Conservation (phyloP, 64 coral and sea anemone genomes). For the Acropora yongei region DNA sequence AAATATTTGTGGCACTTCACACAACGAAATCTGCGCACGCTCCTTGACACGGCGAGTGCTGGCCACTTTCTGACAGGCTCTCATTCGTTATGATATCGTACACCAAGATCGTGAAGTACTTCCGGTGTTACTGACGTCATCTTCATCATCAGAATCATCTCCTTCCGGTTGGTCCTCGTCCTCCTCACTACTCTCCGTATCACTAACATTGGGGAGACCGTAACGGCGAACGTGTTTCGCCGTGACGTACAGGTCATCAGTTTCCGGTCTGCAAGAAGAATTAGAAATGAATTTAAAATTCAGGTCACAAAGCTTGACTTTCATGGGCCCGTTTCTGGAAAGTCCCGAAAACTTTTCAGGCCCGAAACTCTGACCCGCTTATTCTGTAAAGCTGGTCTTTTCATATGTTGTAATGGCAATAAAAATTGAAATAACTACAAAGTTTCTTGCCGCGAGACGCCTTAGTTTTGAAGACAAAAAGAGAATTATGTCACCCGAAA, state of each 20-base stretch:
- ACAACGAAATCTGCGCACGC: not conserved
- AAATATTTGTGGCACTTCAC: too few relatives aligned
- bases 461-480: too few relatives aligned
- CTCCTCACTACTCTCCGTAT: conserved; percentile 93
- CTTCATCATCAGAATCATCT: conserved; percentile 77
- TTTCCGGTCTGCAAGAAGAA: conserved; percentile 69
- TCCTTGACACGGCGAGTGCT: not conserved
- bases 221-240: conserved; percentile 89
- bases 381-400: too few relatives aligned
- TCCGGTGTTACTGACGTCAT: conserved; percentile 59
- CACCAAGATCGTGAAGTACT: conserved; percentile 80
- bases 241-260: conserved; percentile 80
- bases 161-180: conserved; percentile 59
- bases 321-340: too few relatives aligned
- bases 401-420: too few relatives aligned
- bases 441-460: too few relatives aligned
- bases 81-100: conserved; percentile 68
- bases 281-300: not conserved
- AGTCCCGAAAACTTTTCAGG: too few relatives aligned
- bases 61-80: not conserved
- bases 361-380: too few relatives aligned
- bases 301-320: too few relatives aligned
- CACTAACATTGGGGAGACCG: conserved; percentile 80
- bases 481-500: too few relatives aligned
- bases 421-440: too few relatives aligned